Evolutionary conservation across 1,140 invertebrate species (phyloP).

Genomic region (Drosophila miranda): DNA sequence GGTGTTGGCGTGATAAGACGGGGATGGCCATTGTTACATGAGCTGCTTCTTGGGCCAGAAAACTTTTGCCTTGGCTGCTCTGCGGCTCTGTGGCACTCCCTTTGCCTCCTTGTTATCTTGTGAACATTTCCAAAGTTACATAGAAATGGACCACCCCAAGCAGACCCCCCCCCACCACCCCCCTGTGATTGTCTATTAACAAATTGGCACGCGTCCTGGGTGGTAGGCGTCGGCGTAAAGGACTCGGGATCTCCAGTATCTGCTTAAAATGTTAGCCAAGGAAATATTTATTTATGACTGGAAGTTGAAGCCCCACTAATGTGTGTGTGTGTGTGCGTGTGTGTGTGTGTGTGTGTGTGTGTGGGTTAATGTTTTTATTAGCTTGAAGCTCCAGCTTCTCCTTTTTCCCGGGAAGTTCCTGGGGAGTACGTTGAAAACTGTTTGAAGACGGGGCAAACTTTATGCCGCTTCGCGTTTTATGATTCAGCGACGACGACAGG

Average conservation of each 20-base stretch:
- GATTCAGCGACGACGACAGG: not conserved
- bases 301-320: conserved; percentile 41
- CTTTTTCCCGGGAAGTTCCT: not conserved
- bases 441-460: conserved; percentile 38
- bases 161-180: not conserved
- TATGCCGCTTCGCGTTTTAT: conserved; percentile 50
- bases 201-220: conserved; percentile 69
- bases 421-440: conserved; percentile 14
- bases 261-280: conserved; percentile 66
- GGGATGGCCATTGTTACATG: conserved; percentile 42
- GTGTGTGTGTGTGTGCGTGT: conserved; percentile 1
- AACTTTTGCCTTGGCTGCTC: conserved; percentile 51
- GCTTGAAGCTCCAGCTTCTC: conserved; percentile 7
- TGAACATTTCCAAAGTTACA: conserved; percentile 59
- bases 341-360: conserved; percentile 2
- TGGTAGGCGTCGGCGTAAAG: conserved; percentile 38
- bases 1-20: too few relatives aligned
- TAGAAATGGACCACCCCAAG: conserved; percentile 46
- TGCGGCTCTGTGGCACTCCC: not conserved
- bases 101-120: conserved; percentile 54
- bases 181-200: conserved; percentile 60
- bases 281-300: conserved; percentile 76
- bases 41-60: conserved; percentile 7
- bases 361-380: conserved; percentile 72
- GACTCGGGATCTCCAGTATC: conserved; percentile 33